phyloP scores from a whole-genome alignment of 2,113 vertebrate species.

The Mobula birostris region DNA sequence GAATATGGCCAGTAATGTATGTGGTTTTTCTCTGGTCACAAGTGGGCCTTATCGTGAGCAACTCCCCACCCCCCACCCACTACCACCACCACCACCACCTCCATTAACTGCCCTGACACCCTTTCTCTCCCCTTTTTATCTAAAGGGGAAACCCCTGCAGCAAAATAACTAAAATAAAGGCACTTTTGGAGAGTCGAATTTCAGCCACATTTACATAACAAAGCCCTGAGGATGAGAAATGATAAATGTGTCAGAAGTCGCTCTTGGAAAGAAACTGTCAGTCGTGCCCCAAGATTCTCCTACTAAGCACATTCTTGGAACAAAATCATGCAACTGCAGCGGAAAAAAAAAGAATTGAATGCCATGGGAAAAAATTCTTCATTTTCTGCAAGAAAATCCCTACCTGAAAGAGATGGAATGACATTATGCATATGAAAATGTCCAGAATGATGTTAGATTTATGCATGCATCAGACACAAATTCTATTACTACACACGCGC shows the following conservation, averaged over 20 bases:
- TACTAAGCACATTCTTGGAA: conserved; percentile 69
- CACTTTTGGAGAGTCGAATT: conserved; percentile 92
- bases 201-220: conserved; percentile 97
- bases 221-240: conserved; percentile 91
- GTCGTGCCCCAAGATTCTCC: conserved; percentile 79
- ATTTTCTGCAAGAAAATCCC: conserved; percentile 56
- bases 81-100: not conserved
- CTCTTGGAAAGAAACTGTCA: conserved; percentile 83
- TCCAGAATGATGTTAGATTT: conserved; percentile 99
- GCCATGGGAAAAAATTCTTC: conserved; percentile 80
- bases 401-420: conserved; percentile 86
- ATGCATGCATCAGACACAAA: conserved; percentile 99
- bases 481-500: conserved; percentile 99
- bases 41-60: not conserved
- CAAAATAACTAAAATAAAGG: conserved; percentile 84
- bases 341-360: conserved; percentile 68
- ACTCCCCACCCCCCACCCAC: not conserved
- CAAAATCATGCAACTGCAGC: conserved; percentile 68
- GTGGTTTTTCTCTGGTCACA: not conserved
- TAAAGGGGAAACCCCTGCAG: conserved; percentile 69
- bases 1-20: not conserved
- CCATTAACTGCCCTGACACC: not conserved
- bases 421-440: conserved; percentile 99
- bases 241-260: conserved; percentile 84
- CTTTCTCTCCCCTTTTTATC: conserved; percentile 70